Percentiles rank a stretch among this genome's conserved stretches.
Evolutionary conservation across 2,113 vertebrate genomes (phyloP).

Genomic region (Eretmodus cyanostictus): DNA sequence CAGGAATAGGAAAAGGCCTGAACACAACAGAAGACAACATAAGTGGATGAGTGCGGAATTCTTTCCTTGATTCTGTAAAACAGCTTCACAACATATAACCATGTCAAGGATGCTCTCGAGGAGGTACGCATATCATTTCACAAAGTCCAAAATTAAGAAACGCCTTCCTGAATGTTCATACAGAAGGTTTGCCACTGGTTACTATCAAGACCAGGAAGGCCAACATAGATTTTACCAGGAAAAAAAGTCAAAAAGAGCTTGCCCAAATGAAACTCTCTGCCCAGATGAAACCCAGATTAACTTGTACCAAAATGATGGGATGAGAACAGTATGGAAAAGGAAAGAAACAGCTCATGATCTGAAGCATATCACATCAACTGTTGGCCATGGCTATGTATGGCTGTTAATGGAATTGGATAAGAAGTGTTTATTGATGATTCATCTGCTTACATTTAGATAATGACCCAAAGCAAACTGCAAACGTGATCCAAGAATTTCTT

Average conservation of each 20-base stretch:
- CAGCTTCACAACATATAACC: neutral
- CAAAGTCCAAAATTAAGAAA: neutral
- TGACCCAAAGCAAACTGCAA: neutral
- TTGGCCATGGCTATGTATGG: neutral
- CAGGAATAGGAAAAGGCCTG: neutral
- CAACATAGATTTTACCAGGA: neutral
- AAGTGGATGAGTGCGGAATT: neutral
- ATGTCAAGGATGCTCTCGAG: neutral
- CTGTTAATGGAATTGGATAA: neutral
- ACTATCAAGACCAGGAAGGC: neutral
- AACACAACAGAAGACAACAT: neutral
- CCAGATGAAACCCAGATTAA: neutral
- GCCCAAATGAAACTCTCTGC: neutral
- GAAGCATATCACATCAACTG: neutral
- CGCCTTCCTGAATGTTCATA: neutral
- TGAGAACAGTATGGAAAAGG: neutral
- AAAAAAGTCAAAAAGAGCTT: neutral
- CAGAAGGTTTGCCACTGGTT: neutral
- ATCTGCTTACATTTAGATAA: neutral
- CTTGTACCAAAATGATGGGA: neutral
- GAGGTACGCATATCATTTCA: neutral
- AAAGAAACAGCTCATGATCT: neutral
- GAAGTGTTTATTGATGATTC: neutral
- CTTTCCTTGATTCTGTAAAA: neutral
- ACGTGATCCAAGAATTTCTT: neutral